Conservation (phyloP, 2,113 vertebrate genomes). For the Copsychus sechellarum region DNA sequence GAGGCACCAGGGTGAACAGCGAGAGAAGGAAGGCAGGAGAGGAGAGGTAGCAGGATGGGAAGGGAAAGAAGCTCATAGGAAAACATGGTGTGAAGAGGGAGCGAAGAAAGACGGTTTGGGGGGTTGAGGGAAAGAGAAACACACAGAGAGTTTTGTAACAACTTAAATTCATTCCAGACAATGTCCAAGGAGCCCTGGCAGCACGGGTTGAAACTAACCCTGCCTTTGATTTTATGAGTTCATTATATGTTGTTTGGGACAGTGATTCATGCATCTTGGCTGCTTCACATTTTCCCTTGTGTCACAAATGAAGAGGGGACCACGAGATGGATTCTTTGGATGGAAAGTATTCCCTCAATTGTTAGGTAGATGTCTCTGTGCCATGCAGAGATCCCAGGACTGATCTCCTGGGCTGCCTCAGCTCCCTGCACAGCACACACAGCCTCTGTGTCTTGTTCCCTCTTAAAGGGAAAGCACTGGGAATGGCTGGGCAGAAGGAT, state of each 20-base stretch:
- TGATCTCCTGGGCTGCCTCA: not conserved
- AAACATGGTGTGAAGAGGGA: not conserved
- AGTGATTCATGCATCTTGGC: slow-evolving; percentile 66
- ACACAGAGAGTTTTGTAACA: slow-evolving; percentile 62
- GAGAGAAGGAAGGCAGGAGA: not conserved
- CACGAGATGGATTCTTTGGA: slow-evolving; percentile 44
- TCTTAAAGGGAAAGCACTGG: not conserved
- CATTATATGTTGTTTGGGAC: slow-evolving; percentile 69
- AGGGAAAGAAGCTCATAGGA: not conserved
- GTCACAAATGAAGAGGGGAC: slow-evolving; percentile 64
- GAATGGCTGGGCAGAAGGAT: not conserved
- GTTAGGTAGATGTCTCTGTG: slow-evolving; percentile 54
- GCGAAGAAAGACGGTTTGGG: not conserved
- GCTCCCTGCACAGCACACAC: not conserved
- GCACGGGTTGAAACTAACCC: slow-evolving; percentile 63
- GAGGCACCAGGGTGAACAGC: not conserved
- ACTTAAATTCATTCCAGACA: slow-evolving; percentile 70
- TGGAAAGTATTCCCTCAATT: slow-evolving; percentile 62
- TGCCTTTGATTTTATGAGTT: slow-evolving; percentile 70
- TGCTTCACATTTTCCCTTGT: slow-evolving; percentile 66
- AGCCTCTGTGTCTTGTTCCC: not conserved
- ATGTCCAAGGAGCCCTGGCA: slow-evolving; percentile 66
- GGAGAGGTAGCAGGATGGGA: not conserved
- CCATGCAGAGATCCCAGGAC: not conserved
- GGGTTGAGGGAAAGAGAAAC: not conserved